Evolutionary conservation across 2,113 vertebrate species (phyloP), one percentile per base, ranked within the genome.

Genomic region (Ascaphus truei): DNA sequence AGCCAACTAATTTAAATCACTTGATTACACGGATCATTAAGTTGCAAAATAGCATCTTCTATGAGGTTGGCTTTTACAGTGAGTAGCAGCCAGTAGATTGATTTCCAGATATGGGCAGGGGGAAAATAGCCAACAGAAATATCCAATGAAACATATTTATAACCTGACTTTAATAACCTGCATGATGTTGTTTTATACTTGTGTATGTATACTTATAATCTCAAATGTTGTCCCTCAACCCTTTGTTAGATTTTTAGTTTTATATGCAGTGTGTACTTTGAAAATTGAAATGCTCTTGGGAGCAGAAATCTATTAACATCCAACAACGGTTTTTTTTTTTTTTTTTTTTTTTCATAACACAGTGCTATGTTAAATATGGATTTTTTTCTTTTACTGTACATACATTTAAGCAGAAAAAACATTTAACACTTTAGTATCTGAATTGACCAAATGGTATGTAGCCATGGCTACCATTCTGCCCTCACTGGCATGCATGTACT

Each of bases 281-380:
- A 64, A 52, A 64, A 64, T 37, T 27, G 31, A 52, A 26, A 64
- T 64, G 37, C 33, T 52, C 48, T 52, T 15, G 7, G 52, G 31
- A 64, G 47, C 47, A 18, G 62, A 52, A 52, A 51, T 64, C 47
- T 64, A 52, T 64, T 52, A 63, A 36, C 37, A 63, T 51, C 45
- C 45, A 51, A 62, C 60, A 51, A n/a, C n/a, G n/a, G 45, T 51
- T n/a, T n/a, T n/a, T n/a, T n/a, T n/a, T n/a, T n/a, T n/a, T n/a
- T n/a, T n/a, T 25, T 51, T 47, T 41, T 15, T 30, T 62, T 29
- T 30, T 51, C 45, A 51, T 51, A 50, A 15, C 36, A 61, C 34
- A 62, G 60, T 20, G 20, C 59, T 30, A 20, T 47, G 59, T 62
- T 62, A 22, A 62, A 62, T 62, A 62, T 62, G n/a, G 26, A 62